phyloP scores from a whole-genome alignment of 2,888 invertebrate genomes.

The Salticus scenicus region DNA sequence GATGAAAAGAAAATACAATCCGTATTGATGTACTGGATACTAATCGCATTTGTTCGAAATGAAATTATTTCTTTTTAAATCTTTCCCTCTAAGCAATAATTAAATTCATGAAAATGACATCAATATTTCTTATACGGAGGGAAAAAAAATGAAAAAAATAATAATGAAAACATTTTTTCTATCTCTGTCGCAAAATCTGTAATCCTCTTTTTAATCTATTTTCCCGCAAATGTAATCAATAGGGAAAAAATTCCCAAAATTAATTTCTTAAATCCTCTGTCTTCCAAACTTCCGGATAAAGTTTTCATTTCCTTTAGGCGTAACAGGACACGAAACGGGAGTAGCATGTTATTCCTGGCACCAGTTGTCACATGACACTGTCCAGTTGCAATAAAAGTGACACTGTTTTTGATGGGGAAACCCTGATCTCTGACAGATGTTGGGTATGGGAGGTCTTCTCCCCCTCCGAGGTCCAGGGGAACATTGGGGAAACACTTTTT shows the following conservation, averaged over 20 bases:
- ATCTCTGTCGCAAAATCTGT: no score
- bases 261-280: not conserved
- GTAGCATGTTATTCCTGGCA: slow-evolving; percentile 8
- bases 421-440: slow-evolving; percentile 47
- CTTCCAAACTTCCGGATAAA: not conserved
- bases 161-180: no score
- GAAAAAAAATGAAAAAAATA: no score
- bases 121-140: no score
- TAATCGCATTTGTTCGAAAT: no score
- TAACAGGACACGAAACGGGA: not conserved
- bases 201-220: no score
- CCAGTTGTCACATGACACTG: slow-evolving; percentile 21
- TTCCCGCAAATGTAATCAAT: no score
- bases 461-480: not conserved
- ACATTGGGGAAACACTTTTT: slow-evolving; percentile 19
- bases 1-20: no score
- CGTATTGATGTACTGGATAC: no score
- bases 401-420: not conserved
- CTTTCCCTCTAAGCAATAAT: no score
- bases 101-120: no score
- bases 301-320: not conserved
- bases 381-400: slow-evolving; percentile 20
- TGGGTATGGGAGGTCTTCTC: not conserved
- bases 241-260: not conserved
- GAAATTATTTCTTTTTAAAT: no score